Conservation (phyloP, 2,888 invertebrate genomes). For the Sphaeridia pumilis region DNA sequence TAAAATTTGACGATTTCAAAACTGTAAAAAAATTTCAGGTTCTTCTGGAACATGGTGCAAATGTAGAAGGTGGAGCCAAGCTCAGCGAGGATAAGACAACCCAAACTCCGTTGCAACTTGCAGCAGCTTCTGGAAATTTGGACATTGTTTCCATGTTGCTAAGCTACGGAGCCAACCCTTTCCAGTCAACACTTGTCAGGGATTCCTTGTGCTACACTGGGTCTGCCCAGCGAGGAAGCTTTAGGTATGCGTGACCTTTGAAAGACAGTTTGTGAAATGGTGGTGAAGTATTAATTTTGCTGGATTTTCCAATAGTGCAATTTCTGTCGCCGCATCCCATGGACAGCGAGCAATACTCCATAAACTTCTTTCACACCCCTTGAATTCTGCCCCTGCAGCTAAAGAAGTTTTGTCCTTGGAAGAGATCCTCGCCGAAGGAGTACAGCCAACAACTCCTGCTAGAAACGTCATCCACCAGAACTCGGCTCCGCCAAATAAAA, state of each 20-base stretch:
- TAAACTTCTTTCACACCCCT: slow-evolving; percentile 61
- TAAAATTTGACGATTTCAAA: neutral
- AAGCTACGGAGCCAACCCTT: slow-evolving; percentile 76
- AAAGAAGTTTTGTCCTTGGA: slow-evolving; percentile 71
- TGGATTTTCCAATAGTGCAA: slow-evolving; percentile 51
- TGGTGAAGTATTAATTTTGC: neutral
- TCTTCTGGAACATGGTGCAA: slow-evolving; percentile 65
- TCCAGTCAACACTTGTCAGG: slow-evolving; percentile 68
- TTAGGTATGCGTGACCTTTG: slow-evolving; percentile 45
- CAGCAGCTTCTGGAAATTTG: slow-evolving; percentile 65
- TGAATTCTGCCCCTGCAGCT: slow-evolving; percentile 47
- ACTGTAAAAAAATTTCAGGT: slow-evolving; percentile 42
- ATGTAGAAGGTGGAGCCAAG: slow-evolving; percentile 74
- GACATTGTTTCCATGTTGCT: slow-evolving; percentile 69
- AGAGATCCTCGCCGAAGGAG: slow-evolving; percentile 80
- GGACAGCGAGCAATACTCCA: slow-evolving; percentile 69
- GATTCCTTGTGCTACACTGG: slow-evolving; percentile 76
- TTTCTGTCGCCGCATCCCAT: slow-evolving; percentile 79
- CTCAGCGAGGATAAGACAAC: slow-evolving; percentile 73
- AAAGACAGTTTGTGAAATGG: neutral
- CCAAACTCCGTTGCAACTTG: slow-evolving; percentile 75
- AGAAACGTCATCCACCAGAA: slow-evolving; percentile 32
- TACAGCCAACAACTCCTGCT: slow-evolving; percentile 36
- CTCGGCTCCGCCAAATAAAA: slow-evolving; percentile 2
- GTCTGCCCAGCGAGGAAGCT: slow-evolving; percentile 73